Base-by-base conservation (phyloP, 2,888 invertebrate genomes). In the Hipparchia semele region DNA sequence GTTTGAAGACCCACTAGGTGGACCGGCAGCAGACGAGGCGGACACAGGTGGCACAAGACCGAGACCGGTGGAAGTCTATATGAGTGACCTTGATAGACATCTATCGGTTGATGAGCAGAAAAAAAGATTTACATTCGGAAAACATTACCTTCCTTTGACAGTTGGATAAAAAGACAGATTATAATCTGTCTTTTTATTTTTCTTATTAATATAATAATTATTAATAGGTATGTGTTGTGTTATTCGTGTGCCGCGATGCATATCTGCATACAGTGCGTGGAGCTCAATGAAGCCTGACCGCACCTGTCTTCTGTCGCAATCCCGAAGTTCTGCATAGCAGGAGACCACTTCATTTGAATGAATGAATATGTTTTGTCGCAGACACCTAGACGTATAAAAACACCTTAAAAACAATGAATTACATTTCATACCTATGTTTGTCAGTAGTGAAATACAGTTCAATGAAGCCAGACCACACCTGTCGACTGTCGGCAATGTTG, bases 211-310 rank as follows among this genome's bases (percentile, higher is more conserved):
- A 49, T 49, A 49, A 49, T 49, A 6, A 72, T 39, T 39, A 39
- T 39, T 39, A 2, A 39, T 23, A 23, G 1, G 23, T 23, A 23
- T 23, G 39, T 1, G 39, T 39, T 74, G 72, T 56, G 70, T 59
- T 60, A 74, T 79, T 76, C 73, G 78, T 76, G 78, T 72, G 73
- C 77, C 72, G 71, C 23, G 13, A 23, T 7, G 7, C 23, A 23
- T 23, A 6, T 2, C 13, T 7, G 77, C 72, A 70, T 78, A 81
- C 79, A 79, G 45, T 46, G 45, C 54, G 45, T 66, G 56, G 10
- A 39, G 13, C 49, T 23, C 68, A 51, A 60, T 68, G 68, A 68
- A 68, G 68, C n/a, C n/a, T 49, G 59, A 59, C 68, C n/a, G 59
- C 60, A 68, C 68, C 68, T 68, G 60, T 60, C 60, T 12, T 2